Conservation (phyloP, 2,113 vertebrate species). For the Nansenia antarctica region DNA sequence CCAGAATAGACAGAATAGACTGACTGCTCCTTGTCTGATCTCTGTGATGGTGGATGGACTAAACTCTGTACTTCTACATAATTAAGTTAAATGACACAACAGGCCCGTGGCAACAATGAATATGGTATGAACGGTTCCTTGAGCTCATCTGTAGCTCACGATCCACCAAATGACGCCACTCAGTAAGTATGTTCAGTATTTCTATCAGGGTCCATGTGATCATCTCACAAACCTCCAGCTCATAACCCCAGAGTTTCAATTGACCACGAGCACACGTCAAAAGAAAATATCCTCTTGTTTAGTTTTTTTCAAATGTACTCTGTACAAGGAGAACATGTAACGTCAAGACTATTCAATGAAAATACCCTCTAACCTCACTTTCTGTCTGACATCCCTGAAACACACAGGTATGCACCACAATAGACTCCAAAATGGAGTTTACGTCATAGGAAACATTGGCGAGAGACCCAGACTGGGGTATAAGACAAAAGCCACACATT, state of each 20-base stretch:
- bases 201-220: neutral
- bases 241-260: neutral
- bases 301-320: neutral
- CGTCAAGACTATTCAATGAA: no score
- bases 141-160: neutral
- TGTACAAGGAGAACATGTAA: neutral
- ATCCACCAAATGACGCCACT: neutral
- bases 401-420: neutral
- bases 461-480: no score
- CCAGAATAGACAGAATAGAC: neutral
- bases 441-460: neutral
- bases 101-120: neutral
- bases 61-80: neutral
- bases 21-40: neutral
- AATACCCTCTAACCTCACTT: neutral
- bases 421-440: neutral
- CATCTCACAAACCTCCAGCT: neutral
- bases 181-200: neutral
- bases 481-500: constrained; percentile 2
- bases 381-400: neutral
- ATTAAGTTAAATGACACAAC: neutral
- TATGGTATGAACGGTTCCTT: neutral
- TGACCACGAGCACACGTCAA: neutral
- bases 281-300: no score
- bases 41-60: neutral